Percentiles rank a stretch among this genome's conserved stretches.
Conservation (phyloP, 2,888 invertebrate species). For the Drosophila borealis region DNA sequence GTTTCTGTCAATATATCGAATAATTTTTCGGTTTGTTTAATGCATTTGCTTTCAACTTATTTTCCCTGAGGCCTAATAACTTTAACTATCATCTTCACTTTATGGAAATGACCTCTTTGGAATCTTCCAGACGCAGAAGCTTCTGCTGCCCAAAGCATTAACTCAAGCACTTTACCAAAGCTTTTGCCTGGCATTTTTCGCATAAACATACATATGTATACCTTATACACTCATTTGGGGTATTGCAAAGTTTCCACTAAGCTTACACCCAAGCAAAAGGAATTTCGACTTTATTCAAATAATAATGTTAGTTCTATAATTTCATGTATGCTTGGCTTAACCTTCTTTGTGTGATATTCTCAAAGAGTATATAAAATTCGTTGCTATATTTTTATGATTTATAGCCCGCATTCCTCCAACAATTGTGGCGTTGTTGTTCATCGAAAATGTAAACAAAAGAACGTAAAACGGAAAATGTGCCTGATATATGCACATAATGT, state of each 20-base stretch:
- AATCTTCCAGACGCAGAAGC: slow-evolving; percentile 4
- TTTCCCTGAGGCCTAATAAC: not conserved
- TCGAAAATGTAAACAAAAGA: slow-evolving; percentile 37
- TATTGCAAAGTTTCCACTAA: not conserved
- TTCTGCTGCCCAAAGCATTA: slow-evolving; percentile 12
- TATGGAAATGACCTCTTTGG: not conserved
- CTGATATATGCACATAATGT: slow-evolving; percentile 14
- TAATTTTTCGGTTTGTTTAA: no score
- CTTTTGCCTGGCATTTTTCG: slow-evolving; percentile 9
- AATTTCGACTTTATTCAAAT: no score
- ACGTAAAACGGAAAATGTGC: slow-evolving; percentile 4
- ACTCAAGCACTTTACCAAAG: slow-evolving; percentile 10
- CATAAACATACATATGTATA: not conserved
- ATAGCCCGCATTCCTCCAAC: slow-evolving; percentile 3
- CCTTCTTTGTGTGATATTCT: no score
- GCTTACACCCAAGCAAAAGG: not conserved
- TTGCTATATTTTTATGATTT: slow-evolving; percentile 2
- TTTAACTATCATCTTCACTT: not conserved
- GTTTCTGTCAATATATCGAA: no score
- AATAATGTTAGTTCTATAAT: no score
- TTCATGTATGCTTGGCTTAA: no score
- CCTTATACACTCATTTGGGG: not conserved
- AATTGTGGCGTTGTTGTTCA: slow-evolving; percentile 15
- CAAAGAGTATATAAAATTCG: slow-evolving; percentile 15
- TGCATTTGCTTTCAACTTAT: not conserved